These are phyloP conservation scores for Sarcophaga carnaria DNA, from an alignment of 2,888 invertebrate genomes.

Conservation along the genomic window DNA sequence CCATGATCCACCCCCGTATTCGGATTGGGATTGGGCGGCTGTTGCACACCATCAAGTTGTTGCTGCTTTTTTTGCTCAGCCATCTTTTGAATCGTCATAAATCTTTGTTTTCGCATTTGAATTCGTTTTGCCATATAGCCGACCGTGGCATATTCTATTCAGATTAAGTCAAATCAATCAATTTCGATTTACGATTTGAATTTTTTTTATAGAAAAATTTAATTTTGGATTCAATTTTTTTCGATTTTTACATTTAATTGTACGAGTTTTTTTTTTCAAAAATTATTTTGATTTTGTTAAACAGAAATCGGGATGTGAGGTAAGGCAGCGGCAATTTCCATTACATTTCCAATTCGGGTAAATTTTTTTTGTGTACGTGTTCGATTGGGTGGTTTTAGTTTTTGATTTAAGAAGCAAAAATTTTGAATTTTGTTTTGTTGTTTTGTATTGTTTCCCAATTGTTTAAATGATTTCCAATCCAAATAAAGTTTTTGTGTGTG, in stretches of 20 bases:
- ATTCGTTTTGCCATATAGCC: constrained; percentile 99
- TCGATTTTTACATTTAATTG: constrained; percentile 61
- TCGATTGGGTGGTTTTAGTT: constrained; percentile 3
- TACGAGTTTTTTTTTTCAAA: constrained; percentile 68
- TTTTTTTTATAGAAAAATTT: constrained; percentile 13
- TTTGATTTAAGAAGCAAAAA: constrained; percentile 28
- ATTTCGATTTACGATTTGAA: constrained; percentile 60
- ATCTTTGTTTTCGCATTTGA: constrained; percentile 97
- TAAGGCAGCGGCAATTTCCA: constrained; percentile 52
- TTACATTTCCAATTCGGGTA: constrained; percentile 46
- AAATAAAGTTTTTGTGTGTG: constrained; percentile 33
- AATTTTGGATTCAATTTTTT: constrained; percentile 42
- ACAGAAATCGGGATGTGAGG: constrained; percentile 47
- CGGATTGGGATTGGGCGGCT: constrained; percentile 91
- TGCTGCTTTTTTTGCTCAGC: constrained; percentile 95
- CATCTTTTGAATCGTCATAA: constrained; percentile 94
- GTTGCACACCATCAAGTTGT: constrained; percentile 89
- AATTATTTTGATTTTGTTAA: constrained; percentile 42
- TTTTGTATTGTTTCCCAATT: constrained; percentile 70
- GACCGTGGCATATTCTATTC: constrained; percentile 97
- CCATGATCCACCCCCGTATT: constrained; percentile 82
- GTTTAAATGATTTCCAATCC: constrained; percentile 11
- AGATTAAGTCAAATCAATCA: constrained; percentile 67
- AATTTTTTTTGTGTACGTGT: constrained; percentile 6
- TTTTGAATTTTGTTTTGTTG: constrained; percentile 50